phyloP scores from a whole-genome alignment of 2,888 invertebrate species.

The Lacanobia wlatinum region DNA sequence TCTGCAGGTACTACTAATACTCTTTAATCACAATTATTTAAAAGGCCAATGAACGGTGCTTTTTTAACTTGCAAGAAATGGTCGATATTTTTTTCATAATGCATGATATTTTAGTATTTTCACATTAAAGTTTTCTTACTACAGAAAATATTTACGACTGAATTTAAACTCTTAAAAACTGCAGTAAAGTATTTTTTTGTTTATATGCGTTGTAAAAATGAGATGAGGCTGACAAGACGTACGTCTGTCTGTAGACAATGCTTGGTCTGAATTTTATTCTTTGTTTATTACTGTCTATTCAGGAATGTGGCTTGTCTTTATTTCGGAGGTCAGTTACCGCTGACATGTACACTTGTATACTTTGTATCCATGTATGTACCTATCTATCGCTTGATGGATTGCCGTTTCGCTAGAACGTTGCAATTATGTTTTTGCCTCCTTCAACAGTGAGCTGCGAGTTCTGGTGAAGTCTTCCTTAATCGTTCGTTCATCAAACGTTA shows the following conservation, averaged over 20 bases:
- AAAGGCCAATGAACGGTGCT: background rate
- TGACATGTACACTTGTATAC: constrained; percentile 22
- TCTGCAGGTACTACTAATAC: background rate
- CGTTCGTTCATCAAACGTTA: constrained; percentile 4
- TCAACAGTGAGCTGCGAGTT: constrained; percentile 35
- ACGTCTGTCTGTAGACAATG: constrained; percentile 63
- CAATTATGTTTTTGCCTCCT: constrained; percentile 60
- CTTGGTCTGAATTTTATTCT: constrained; percentile 44
- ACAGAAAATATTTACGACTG: background rate
- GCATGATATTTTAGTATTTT: background rate
- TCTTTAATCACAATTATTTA: background rate
- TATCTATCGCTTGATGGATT: constrained; percentile 32
- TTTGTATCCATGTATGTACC: constrained; percentile 16
- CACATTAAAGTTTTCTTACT: background rate
- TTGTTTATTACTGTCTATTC: constrained; percentile 28
- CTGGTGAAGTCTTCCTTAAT: constrained; percentile 48
- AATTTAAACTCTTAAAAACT: constrained; percentile 13
- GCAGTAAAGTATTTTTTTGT: constrained; percentile 17
- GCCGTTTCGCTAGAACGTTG: constrained; percentile 39
- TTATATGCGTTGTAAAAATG: constrained; percentile 27
- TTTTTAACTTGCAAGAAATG: constrained; percentile 1
- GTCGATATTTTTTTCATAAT: background rate
- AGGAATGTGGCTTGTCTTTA: constrained; percentile 26
- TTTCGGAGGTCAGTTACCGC: constrained; percentile 60
- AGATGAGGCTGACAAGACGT: constrained; percentile 25